phyloP scores from a whole-genome alignment of 2,888 invertebrate genomes.

The Eupithecia pulchellata region DNA sequence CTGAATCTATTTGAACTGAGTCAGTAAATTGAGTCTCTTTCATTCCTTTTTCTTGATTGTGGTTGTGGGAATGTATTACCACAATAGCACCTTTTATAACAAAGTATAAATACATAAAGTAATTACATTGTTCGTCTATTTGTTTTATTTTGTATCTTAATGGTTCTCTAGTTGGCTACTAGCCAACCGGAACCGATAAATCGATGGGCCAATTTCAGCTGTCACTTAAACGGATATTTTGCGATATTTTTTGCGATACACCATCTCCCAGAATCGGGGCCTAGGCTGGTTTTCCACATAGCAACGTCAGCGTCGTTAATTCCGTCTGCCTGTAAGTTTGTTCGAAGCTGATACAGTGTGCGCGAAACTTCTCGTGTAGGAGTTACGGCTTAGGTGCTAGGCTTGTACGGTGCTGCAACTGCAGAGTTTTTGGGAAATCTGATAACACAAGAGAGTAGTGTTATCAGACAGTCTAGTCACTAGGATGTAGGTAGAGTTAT shows the following conservation, averaged over 20 bases:
- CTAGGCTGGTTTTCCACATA: background rate
- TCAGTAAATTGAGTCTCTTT: too few species aligned
- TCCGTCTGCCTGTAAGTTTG: constrained; percentile 17
- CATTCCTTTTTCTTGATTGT: too few species aligned
- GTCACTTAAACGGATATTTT: background rate
- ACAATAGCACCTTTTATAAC: too few species aligned
- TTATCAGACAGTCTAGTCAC: too few species aligned
- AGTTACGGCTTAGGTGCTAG: constrained; percentile 8
- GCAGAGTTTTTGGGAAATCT: background rate
- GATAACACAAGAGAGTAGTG: too few species aligned
- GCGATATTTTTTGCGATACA: background rate
- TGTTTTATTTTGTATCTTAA: too few species aligned
- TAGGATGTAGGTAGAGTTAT: too few species aligned
- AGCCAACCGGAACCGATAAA: background rate
- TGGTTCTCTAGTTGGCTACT: too few species aligned
- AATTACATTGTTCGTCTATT: too few species aligned
- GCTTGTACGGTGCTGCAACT: constrained; percentile 1
- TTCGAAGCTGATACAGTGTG: constrained; percentile 12
- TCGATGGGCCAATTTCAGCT: background rate
- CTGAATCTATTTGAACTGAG: too few species aligned
- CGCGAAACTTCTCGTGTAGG: constrained; percentile 6
- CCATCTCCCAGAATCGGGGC: background rate
- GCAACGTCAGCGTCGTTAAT: constrained; percentile 8
- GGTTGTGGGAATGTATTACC: too few species aligned
- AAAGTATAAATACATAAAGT: too few species aligned